These are phyloP conservation scores for Drosophila pruinosa DNA, from an alignment of 1,140 invertebrate species.

Conservation along the genomic window DNA sequence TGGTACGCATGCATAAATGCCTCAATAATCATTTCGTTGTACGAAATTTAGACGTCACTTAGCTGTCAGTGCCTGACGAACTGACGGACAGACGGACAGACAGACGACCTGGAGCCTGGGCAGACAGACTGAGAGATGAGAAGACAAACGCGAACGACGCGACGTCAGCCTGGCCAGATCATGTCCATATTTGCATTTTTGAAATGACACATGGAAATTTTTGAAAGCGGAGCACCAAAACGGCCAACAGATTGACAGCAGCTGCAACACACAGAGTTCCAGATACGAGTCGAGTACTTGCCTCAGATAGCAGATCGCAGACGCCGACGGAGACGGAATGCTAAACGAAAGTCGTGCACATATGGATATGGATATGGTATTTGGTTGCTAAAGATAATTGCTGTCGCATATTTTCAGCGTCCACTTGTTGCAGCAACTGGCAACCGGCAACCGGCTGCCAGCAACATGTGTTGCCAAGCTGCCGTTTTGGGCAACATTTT, in stretches of 20 bases:
- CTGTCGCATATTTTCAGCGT: slow-evolving; percentile 73
- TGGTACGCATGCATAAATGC: slow-evolving; percentile 78
- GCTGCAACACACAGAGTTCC: slow-evolving; percentile 70
- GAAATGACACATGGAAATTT: slow-evolving; percentile 81
- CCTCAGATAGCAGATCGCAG: background rate
- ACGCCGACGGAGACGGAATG: slow-evolving; percentile 47
- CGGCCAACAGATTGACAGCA: slow-evolving; percentile 79
- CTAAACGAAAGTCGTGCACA: slow-evolving; percentile 74
- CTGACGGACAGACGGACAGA: slow-evolving; percentile 25
- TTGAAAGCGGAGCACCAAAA: slow-evolving; percentile 60
- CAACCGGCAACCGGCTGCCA: slow-evolving; percentile 23
- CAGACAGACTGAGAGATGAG: background rate
- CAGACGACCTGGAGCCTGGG: background rate
- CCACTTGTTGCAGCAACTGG: slow-evolving; percentile 65
- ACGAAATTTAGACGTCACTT: slow-evolving; percentile 79
- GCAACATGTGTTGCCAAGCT: slow-evolving; percentile 67
- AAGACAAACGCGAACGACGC: background rate
- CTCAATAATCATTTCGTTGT: slow-evolving; percentile 77
- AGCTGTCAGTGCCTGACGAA: slow-evolving; percentile 70
- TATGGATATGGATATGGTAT: slow-evolving; percentile 56
- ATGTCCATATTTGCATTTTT: slow-evolving; percentile 81
- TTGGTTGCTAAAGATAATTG: slow-evolving; percentile 66
- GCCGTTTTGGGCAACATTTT: slow-evolving; percentile 67
- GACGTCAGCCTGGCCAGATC: slow-evolving; percentile 50
- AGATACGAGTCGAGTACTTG: background rate